Conservation (phyloP, 1,140 invertebrate species). For the Chironomus tepperi region DNA sequence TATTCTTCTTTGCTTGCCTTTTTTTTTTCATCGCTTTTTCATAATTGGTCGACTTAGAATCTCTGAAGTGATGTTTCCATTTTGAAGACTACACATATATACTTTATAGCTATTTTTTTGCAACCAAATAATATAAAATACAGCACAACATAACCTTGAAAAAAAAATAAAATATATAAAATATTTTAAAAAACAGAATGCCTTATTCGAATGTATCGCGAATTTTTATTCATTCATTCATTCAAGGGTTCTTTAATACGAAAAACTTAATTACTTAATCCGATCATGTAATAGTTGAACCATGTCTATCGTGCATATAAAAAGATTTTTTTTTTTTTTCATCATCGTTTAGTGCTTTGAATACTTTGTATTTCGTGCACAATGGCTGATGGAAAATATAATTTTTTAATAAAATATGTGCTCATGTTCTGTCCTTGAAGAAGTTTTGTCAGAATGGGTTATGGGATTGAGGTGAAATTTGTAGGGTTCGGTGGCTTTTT, state of each 20-base stretch:
- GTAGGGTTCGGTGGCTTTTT: too few relatives aligned
- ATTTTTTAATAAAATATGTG: too few relatives aligned
- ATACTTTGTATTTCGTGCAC: too few relatives aligned
- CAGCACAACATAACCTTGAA: neutral
- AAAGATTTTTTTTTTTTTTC: too few relatives aligned
- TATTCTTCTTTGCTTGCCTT: neutral
- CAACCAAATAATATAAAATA: neutral
- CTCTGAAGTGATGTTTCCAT: neutral
- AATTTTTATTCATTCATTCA: neutral
- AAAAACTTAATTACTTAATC: neutral
- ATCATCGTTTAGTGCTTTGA: too few relatives aligned
- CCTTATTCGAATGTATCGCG: too few relatives aligned
- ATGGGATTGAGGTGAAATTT: too few relatives aligned
- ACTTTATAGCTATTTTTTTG: neutral
- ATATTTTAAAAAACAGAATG: too few relatives aligned
- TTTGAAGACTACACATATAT: neutral
- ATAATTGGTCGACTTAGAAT: conserved; percentile 13
- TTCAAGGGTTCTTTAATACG: neutral
- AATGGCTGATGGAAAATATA: too few relatives aligned
- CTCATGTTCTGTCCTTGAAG: too few relatives aligned
- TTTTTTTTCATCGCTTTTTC: neutral
- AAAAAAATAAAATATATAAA: neutral
- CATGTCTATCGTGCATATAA: conserved; percentile 12
- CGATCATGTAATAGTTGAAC: neutral
- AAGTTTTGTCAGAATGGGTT: too few relatives aligned